Percentiles rank a stretch among this genome's conserved stretches.
Evolutionary conservation across 2,797 vertebrate genomes (phyloP).

Genomic region (Crax fasciolata): DNA sequence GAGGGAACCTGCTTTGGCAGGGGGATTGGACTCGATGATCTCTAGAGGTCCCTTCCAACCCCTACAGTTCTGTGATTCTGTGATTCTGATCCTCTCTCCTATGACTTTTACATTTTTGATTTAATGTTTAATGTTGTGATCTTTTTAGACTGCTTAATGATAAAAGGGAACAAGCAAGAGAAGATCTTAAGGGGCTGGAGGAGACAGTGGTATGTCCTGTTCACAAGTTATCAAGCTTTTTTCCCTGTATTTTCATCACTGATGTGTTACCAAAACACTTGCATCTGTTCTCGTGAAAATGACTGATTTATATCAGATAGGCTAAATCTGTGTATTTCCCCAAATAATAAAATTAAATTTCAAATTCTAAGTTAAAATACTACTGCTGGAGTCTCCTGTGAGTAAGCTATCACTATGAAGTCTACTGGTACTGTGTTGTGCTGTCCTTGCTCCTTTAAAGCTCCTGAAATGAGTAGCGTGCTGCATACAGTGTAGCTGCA

Average conservation of each 20-base stretch:
- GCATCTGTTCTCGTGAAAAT: not conserved
- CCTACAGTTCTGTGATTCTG: too few species aligned
- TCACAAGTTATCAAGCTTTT: not conserved
- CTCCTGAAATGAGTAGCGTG: not conserved
- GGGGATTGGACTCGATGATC: too few species aligned
- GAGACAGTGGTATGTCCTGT: constrained; percentile 93
- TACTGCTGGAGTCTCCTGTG: not conserved
- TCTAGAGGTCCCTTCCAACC: too few species aligned
- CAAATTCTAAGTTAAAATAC: not conserved
- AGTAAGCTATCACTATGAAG: not conserved
- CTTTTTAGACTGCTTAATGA: constrained; percentile 90
- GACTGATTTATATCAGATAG: not conserved
- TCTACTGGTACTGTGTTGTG: not conserved
- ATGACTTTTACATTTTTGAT: not conserved
- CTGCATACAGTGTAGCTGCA: not conserved
- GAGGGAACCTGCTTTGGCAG: too few species aligned
- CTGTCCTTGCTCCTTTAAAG: not conserved
- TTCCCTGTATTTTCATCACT: not conserved
- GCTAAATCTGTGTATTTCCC: not conserved
- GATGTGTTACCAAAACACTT: not conserved
- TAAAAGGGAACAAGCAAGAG: constrained; percentile 92
- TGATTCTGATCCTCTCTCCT: too few species aligned
- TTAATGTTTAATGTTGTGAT: not conserved
- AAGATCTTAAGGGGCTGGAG: constrained; percentile 96
- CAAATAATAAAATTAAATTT: not conserved